A percentile compares a stretch with the other conserved stretches of the same genome.
Conservation (phyloP, 2,113 vertebrate genomes). For the Clarias batrachus region DNA sequence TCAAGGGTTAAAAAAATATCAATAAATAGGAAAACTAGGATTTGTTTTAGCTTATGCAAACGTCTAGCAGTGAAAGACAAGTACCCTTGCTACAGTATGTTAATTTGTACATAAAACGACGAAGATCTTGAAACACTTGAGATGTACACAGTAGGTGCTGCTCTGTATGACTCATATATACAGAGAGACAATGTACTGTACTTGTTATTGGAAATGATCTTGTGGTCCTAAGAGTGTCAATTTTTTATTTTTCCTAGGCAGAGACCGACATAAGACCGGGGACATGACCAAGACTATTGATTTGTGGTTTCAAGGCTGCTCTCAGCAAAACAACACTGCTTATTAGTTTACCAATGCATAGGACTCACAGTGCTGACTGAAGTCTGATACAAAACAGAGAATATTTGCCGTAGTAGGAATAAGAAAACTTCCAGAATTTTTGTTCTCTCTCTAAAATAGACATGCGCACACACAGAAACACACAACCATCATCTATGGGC, state of each 20-base stretch:
- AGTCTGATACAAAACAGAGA: too few species aligned
- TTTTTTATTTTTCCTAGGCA: background rate
- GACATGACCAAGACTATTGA: background rate
- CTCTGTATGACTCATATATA: background rate
- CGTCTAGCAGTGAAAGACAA: background rate
- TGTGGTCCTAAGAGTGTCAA: background rate
- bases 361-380: background rate
- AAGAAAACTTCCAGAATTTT: background rate
- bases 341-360: background rate
- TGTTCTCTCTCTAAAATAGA: background rate
- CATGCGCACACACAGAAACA: background rate
- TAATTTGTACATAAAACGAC: background rate
- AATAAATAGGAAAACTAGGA: too few species aligned
- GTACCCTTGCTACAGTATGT: too few species aligned
- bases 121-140: background rate
- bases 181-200: background rate
- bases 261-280: background rate
- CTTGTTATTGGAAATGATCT: background rate
- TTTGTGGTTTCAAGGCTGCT: background rate
- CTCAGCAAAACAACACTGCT: background rate
- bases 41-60: background rate
- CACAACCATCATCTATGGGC: slow-evolving; percentile 18
- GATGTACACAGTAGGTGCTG: background rate
- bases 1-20: too few species aligned
- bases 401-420: background rate